These are phyloP conservation scores for Ciconia stormi DNA, from an alignment of 2,113 vertebrate species.

Conservation along the genomic window DNA sequence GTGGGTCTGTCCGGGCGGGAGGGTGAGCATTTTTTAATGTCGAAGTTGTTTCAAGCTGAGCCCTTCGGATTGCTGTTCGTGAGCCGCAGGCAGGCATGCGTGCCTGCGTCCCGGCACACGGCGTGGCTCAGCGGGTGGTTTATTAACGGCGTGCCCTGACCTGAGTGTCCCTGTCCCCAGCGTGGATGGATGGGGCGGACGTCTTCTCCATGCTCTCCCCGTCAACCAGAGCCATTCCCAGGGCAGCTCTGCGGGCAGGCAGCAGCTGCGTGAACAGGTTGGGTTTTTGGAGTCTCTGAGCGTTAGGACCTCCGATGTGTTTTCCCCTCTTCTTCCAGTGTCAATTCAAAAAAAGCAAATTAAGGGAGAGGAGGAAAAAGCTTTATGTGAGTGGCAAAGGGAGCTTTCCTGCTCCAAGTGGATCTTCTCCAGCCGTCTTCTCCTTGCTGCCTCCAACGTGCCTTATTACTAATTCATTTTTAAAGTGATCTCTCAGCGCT, in stretches of 20 bases:
- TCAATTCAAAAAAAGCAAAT: background rate
- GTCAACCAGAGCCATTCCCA: background rate
- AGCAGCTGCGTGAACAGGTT: background rate
- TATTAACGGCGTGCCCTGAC: background rate
- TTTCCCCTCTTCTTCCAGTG: background rate
- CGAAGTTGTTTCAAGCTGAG: background rate
- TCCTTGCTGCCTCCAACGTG: constrained; percentile 26
- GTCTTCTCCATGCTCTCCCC: background rate
- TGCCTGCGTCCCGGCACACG: background rate
- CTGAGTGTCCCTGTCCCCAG: background rate
- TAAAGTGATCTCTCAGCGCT: constrained; percentile 56
- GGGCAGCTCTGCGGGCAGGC: background rate
- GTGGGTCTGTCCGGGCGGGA: background rate
- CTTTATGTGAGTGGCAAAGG: background rate
- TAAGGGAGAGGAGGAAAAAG: background rate
- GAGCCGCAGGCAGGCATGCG: background rate
- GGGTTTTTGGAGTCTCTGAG: background rate
- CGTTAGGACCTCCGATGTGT: background rate
- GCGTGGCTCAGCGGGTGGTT: background rate
- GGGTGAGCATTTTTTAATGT: background rate
- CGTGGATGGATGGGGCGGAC: background rate
- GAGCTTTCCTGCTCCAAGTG: background rate
- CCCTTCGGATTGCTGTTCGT: background rate
- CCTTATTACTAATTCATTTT: constrained; percentile 70
- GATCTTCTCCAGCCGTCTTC: constrained; percentile 24